Base-by-base conservation (phyloP, 30 jellyfish, hydroid and myxozoan genomes). In the Aurelia aurita complex sp. Pacific region DNA sequence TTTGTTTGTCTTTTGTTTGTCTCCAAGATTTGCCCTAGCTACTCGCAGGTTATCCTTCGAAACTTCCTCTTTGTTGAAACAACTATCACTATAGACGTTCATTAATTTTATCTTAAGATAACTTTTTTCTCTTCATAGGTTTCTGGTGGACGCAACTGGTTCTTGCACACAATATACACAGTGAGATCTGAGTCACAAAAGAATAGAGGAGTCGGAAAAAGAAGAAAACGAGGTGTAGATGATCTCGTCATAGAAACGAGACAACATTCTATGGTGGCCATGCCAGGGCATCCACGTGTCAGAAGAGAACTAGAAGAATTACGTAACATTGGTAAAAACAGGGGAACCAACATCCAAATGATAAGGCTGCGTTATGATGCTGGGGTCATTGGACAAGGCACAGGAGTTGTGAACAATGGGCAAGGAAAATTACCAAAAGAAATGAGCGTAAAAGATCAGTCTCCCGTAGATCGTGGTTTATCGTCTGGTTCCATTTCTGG, bases 101-200 rank as follows among this genome's bases (percentile, higher is more conserved):
- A 3, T 2, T 46, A 14, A 46, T 46, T 5, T 46, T 46, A 5
- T 46, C 1, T 38, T 9, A 46, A 6, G 1, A 6, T 9, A 46
- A 46, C 50, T 46, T 57, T 32, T 50, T 53, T n/a, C 59, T 29
- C 1, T 9, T 74, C 70, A 13, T 52, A 92, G 98, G 98, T 88
- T 36, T 87, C 97, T 51, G 89, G 92, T 69, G 98, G 97, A 2
- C 91, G 96, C 36, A 94, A 78, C 81, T 94, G 99, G 99, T 94
- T 84, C 83, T 70, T 94, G 63, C 99, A 94, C 69, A 97, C 95
- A 5, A 83, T 94, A 33, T 94, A 94, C 90, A 80, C 97, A 0
- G 91, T 94, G 67, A 83, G 96, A 10, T 80, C 97, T 9, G 85
- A 89, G 52, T 77, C 91, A 19, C 91, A 83, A 80, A 86, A 76